These are phyloP conservation scores for Hirtodrosophila duncani DNA, from an alignment of 2,888 invertebrate genomes.

Conservation along the genomic window DNA sequence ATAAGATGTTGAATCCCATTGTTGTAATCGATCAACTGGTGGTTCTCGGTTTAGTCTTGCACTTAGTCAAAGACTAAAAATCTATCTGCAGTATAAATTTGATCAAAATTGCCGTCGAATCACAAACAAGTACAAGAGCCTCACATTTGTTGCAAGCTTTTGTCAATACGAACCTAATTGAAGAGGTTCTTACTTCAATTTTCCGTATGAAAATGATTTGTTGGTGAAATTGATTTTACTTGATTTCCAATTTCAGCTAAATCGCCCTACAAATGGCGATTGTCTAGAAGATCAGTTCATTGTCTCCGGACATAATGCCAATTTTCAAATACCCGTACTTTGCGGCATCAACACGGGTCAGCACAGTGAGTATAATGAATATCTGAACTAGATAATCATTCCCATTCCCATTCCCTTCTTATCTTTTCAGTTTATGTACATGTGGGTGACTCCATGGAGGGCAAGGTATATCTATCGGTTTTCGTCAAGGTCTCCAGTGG, in stretches of 20 bases:
- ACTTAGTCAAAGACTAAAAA: no score
- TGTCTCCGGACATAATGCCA: slow-evolving; percentile 85
- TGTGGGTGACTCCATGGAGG: slow-evolving; percentile 81
- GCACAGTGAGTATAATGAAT: slow-evolving; percentile 83
- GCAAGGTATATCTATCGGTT: slow-evolving; percentile 83
- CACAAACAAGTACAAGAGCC: no score
- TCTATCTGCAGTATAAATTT: no score
- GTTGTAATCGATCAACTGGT: no score
- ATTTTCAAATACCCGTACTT: slow-evolving; percentile 84
- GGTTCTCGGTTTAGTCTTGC: no score
- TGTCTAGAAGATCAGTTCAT: slow-evolving; percentile 85
- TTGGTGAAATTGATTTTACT: no score
- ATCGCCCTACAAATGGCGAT: slow-evolving; percentile 84
- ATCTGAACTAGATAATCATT: no score
- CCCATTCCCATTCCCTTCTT: not conserved
- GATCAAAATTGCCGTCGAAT: no score
- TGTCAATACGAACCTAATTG: no score
- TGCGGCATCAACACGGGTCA: slow-evolving; percentile 89
- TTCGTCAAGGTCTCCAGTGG: slow-evolving; percentile 80
- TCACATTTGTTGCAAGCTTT: no score
- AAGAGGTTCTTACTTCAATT: no score
- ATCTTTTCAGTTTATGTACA: slow-evolving; percentile 84
- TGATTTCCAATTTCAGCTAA: slow-evolving; percentile 82
- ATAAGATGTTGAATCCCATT: not conserved
- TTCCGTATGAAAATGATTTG: no score